Percentiles rank a stretch among this genome's conserved stretches.
phyloP scores from a whole-genome alignment of 37 sponge, comb jelly and placozoan species.

The Oscarella lobularis region DNA sequence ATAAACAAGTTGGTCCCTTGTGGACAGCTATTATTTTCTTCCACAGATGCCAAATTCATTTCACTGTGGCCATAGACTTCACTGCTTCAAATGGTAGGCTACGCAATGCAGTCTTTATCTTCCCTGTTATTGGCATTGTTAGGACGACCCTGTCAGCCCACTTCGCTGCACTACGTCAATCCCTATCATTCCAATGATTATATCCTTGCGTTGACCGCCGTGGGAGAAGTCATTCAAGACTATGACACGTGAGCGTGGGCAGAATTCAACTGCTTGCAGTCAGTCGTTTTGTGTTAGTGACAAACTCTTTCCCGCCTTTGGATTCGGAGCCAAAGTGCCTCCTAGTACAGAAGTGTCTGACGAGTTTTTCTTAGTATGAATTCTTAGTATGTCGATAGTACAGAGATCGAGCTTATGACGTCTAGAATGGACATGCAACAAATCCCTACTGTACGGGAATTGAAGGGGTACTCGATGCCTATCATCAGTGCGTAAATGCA shows the following conservation, averaged over 20 bases:
- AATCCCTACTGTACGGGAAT: background rate
- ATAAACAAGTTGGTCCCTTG: background rate
- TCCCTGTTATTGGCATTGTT: background rate
- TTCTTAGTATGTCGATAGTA: background rate
- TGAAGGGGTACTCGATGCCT: background rate
- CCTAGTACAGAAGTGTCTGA: constrained; percentile 52
- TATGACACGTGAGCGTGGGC: constrained; percentile 63
- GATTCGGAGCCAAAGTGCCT: constrained; percentile 69
- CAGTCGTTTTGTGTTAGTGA: constrained; percentile 38
- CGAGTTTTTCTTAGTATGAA: constrained; percentile 23
- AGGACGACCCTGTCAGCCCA: constrained; percentile 26
- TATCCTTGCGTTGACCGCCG: constrained; percentile 47
- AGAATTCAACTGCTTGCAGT: background rate
- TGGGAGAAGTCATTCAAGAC: constrained; percentile 68
- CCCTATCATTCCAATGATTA: constrained; percentile 59
- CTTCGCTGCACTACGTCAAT: constrained; percentile 73
- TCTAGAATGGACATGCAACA: background rate
- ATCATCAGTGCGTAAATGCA: background rate
- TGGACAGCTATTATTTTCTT: background rate
- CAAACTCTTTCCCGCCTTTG: constrained; percentile 85
- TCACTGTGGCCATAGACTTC: constrained; percentile 81
- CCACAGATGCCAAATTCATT: constrained; percentile 61
- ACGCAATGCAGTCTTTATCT: background rate
- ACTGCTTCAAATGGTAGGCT: constrained; percentile 64
- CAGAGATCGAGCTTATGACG: background rate